These are phyloP conservation scores for Piezodorus guildinii DNA, from an alignment of 1,140 invertebrate genomes.

Conservation along the genomic window DNA sequence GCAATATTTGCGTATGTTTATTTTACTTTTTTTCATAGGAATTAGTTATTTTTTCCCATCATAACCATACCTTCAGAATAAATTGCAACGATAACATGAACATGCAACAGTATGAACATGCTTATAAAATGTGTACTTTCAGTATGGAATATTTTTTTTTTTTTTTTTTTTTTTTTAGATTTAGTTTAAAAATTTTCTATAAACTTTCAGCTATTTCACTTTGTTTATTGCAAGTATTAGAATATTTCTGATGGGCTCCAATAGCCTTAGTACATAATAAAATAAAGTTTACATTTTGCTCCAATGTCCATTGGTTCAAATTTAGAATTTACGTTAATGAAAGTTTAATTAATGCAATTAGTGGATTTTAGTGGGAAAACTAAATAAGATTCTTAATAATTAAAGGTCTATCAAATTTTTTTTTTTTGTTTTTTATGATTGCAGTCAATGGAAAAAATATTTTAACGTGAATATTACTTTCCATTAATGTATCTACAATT, in stretches of 20 bases:
- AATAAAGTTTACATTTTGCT: slow-evolving; percentile 8
- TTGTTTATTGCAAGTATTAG: slow-evolving; percentile 13
- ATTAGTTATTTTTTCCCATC: not conserved
- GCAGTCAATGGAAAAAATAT: slow-evolving; percentile 17
- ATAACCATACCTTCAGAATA: not conserved
- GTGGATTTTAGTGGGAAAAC: too few relatives aligned
- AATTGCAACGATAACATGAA: not conserved
- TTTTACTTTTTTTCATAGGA: not conserved
- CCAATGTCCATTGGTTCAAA: slow-evolving; percentile 10
- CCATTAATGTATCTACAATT: slow-evolving; percentile 20
- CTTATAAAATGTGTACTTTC: not conserved
- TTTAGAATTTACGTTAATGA: slow-evolving; percentile 10
- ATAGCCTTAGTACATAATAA: slow-evolving; percentile 2
- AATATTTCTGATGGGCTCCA: not conserved
- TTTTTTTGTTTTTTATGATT: not conserved
- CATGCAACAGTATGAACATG: not conserved
- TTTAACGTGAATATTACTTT: slow-evolving; percentile 3
- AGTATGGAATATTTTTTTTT: not conserved
- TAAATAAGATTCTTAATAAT: not conserved
- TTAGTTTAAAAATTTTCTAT: slow-evolving; percentile 3
- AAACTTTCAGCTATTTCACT: not conserved
- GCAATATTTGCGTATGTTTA: not conserved
- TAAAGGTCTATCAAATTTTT: not conserved
- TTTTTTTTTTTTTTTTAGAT: not conserved
- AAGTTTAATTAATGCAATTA: too few relatives aligned